A percentile compares a stretch with the other conserved stretches of the same genome.
These are phyloP conservation scores for Eulacestoma nigropectus DNA, from an alignment of 2,113 vertebrate genomes.

Conservation along the genomic window DNA sequence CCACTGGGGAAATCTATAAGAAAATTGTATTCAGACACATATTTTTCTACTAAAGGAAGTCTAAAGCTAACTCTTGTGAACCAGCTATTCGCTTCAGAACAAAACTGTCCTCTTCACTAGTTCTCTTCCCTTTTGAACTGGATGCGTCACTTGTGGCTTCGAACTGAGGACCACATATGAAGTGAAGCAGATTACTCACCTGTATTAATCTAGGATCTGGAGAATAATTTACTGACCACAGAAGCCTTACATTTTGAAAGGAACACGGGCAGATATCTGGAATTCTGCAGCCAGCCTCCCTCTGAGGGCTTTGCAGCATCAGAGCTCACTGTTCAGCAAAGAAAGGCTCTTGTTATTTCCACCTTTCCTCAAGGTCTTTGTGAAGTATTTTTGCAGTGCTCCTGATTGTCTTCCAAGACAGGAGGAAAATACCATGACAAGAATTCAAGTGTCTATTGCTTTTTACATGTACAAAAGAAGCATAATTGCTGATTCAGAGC, in stretches of 20 bases:
- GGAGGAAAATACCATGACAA: not conserved
- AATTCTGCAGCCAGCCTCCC: not conserved
- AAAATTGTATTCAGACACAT: not conserved
- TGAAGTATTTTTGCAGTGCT: not conserved
- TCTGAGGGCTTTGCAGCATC: not conserved
- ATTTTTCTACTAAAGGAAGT: not conserved
- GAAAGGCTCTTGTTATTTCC: not conserved
- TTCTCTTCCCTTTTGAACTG: not conserved
- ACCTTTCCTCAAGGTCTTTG: not conserved
- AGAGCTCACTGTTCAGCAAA: not conserved
- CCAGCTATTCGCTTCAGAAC: not conserved
- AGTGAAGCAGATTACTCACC: not conserved
- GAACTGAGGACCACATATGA: not conserved
- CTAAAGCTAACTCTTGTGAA: not conserved
- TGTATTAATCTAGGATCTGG: not conserved
- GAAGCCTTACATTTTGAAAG: not conserved
- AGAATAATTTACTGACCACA: not conserved
- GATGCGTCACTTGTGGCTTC: not conserved
- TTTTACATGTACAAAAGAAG: not conserved
- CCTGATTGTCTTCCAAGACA: not conserved
- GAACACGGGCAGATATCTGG: not conserved
- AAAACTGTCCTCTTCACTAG: not conserved
- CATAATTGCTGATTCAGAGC: not conserved
- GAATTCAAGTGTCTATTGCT: not conserved
- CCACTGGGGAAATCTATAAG: not conserved